phyloP scores from a whole-genome alignment of 2,888 invertebrate genomes.

The Strigamia crassipes region DNA sequence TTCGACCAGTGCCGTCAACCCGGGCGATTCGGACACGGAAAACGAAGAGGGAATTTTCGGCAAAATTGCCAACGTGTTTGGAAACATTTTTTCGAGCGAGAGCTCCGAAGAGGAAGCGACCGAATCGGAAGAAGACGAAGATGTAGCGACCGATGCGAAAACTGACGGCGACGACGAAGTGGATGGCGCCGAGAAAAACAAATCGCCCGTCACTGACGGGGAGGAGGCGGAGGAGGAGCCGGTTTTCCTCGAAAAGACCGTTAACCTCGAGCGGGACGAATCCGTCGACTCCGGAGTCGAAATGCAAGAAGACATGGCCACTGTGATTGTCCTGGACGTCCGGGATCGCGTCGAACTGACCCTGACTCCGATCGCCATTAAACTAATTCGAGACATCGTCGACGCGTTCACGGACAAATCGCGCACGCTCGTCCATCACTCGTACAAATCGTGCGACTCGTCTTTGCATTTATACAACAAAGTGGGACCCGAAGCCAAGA shows the following conservation, averaged over 20 bases:
- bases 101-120: constrained; percentile 66
- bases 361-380: constrained; percentile 69
- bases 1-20: constrained; percentile 52
- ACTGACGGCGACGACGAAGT: constrained; percentile 52
- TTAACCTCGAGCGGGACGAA: constrained; percentile 45
- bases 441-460: constrained; percentile 32
- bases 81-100: constrained; percentile 74
- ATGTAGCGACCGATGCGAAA: constrained; percentile 54
- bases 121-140: constrained; percentile 60
- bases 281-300: constrained; percentile 44
- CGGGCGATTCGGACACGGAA: constrained; percentile 71
- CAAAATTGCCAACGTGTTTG: constrained; percentile 73
- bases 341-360: constrained; percentile 71
- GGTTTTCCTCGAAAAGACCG: constrained; percentile 51
- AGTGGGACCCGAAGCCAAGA: constrained; percentile 43
- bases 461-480: background rate
- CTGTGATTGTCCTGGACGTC: constrained; percentile 72
- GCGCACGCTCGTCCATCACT: background rate
- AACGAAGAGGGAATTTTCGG: constrained; percentile 73
- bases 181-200: constrained; percentile 53
- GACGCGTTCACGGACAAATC: constrained; percentile 52
- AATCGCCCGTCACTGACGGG: constrained; percentile 52
- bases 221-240: constrained; percentile 55
- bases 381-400: constrained; percentile 63
- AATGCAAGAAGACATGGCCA: constrained; percentile 60